Conservation (phyloP, 1,140 invertebrate species). For the Drosophila rhopaloa region DNA sequence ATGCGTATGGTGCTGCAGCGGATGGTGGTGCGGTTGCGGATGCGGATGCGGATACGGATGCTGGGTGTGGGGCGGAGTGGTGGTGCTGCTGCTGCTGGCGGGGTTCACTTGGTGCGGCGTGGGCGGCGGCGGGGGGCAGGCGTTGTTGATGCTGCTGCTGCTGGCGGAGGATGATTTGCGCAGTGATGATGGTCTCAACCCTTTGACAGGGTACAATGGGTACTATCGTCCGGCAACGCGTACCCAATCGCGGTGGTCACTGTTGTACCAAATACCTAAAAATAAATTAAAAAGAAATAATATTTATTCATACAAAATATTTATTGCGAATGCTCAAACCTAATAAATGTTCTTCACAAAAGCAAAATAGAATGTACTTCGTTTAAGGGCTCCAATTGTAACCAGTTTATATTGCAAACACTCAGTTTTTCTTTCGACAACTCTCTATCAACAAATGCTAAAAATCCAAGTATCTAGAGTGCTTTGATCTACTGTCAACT, state of each 20-base stretch:
- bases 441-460: no score
- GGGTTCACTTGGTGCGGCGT: constrained; percentile 72
- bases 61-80: constrained; percentile 52
- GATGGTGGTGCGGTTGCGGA: constrained; percentile 37
- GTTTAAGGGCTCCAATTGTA: no score
- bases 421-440: no score
- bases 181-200: constrained; percentile 84
- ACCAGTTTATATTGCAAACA: no score
- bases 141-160: constrained; percentile 79
- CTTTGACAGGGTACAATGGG: constrained; percentile 84
- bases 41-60: constrained; percentile 40
- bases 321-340: no score
- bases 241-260: constrained; percentile 84
- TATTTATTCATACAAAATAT: no score
- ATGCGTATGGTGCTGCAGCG: constrained; percentile 35
- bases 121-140: constrained; percentile 80
- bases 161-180: constrained; percentile 81
- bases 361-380: no score
- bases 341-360: no score
- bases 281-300: no score
- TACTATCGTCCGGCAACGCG: constrained; percentile 85
- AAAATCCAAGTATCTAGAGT: no score
- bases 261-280: constrained; percentile 84
- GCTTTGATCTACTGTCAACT: no score
- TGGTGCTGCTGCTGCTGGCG: constrained; percentile 54